Evolutionary conservation across 2,113 vertebrate species (phyloP).

Genomic region (Ancistrus triradiatus): DNA sequence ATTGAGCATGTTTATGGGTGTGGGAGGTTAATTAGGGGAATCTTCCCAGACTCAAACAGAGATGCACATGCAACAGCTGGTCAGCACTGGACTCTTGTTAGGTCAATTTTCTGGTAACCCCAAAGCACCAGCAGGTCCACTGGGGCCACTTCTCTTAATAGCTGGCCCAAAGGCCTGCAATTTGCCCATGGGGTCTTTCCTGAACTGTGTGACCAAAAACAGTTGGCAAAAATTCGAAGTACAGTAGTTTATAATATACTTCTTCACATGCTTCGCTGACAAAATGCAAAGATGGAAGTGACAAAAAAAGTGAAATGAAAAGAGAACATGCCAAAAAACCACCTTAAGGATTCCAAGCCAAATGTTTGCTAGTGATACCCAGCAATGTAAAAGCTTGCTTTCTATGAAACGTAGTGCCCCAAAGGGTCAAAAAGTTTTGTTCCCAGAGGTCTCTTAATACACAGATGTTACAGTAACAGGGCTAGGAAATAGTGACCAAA

Average conservation of each 20-base stretch:
- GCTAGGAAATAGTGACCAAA: conserved; percentile 86
- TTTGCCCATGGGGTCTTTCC: conserved; percentile 40
- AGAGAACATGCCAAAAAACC: conserved; percentile 10
- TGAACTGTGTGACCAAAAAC: conserved; percentile 34
- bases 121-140: conserved; percentile 65
- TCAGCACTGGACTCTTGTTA: conserved; percentile 67
- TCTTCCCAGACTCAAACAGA: conserved; percentile 71
- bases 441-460: conserved; percentile 80
- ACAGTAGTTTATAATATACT: neutral
- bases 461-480: conserved; percentile 98
- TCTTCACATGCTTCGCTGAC: neutral
- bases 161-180: conserved; percentile 57
- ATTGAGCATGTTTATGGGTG: conserved; percentile 72
- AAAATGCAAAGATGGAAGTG: too few species aligned
- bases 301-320: too few species aligned
- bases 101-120: conserved; percentile 70
- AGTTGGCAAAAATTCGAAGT: neutral
- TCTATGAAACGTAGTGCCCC: conserved; percentile 56
- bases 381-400: conserved; percentile 64
- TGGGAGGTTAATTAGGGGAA: conserved; percentile 75
- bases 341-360: conserved; percentile 54
- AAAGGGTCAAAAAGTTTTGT: conserved; percentile 78
- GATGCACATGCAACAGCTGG: conserved; percentile 69
- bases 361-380: conserved; percentile 59
- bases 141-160: conserved; percentile 72